A percentile compares a stretch with the other conserved stretches of the same genome.
Conservation (phyloP, 2,797 vertebrate species). For the Sarcoramphus papa region DNA sequence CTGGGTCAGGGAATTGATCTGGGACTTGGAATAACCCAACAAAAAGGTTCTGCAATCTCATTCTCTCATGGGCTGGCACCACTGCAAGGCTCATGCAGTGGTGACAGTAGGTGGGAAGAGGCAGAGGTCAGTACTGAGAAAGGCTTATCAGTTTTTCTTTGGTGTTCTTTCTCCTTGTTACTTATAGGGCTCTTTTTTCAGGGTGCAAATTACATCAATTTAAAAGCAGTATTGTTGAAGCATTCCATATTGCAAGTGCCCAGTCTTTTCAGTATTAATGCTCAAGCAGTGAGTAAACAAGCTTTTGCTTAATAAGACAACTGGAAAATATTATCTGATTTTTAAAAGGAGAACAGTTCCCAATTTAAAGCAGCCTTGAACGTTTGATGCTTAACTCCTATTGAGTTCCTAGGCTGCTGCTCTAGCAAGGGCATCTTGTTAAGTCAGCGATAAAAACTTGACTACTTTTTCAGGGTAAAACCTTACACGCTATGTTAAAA, state of each 20-base stretch:
- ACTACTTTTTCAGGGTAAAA: neutral
- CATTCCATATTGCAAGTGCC: neutral
- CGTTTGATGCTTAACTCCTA: neutral
- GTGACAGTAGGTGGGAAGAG: neutral
- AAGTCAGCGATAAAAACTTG: neutral
- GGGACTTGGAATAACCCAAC: neutral
- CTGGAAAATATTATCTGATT: neutral
- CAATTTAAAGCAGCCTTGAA: neutral
- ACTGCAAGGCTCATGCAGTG: rapidly evolving
- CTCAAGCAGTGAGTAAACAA: neutral
- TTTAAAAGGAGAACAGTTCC: neutral
- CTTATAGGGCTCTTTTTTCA: neutral
- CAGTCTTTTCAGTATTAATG: neutral
- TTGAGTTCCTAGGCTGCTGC: neutral
- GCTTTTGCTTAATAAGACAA: neutral
- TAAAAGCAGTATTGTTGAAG: neutral
- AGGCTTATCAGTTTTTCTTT: neutral
- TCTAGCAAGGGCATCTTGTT: neutral
- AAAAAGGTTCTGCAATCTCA: neutral
- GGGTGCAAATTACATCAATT: neutral
- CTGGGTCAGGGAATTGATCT: neutral
- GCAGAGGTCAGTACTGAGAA: neutral
- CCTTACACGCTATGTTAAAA: neutral
- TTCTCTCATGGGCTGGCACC: neutral
- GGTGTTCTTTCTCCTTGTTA: neutral